phyloP scores from a whole-genome alignment of 2,113 vertebrate genomes.

The Prochilodus magdalenae region DNA sequence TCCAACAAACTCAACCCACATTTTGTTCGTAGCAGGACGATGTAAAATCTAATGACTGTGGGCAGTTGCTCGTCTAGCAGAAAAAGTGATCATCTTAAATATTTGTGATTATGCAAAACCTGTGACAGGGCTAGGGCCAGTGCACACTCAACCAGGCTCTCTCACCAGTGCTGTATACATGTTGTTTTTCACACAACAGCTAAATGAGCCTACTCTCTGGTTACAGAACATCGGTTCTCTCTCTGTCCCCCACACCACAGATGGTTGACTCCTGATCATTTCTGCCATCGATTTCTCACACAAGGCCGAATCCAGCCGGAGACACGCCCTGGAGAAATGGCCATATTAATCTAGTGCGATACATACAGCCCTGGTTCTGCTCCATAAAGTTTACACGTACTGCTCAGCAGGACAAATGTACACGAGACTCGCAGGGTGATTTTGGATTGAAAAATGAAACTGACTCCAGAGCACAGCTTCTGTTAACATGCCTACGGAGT shows the following conservation, averaged over 20 bases:
- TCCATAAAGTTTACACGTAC: conserved; percentile 33
- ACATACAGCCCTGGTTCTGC: conserved; percentile 42
- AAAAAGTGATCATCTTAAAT: no score
- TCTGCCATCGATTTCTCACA: conserved; percentile 63
- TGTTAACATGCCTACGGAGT: conserved; percentile 10
- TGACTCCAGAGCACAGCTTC: neutral
- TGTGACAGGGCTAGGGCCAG: no score
- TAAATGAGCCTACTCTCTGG: conserved; percentile 20
- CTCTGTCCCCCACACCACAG: conserved; percentile 53
- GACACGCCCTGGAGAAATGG: conserved; percentile 52
- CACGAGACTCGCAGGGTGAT: neutral
- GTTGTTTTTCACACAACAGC: conserved; percentile 20
- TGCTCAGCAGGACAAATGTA: conserved; percentile 12
- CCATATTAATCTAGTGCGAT: conserved; percentile 60
- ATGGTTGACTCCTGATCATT: conserved; percentile 66
- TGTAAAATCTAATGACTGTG: no score
- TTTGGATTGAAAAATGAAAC: conserved; percentile 19
- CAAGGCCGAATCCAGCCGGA: conserved; percentile 62
- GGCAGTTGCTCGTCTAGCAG: no score
- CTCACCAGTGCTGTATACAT: conserved; percentile 1
- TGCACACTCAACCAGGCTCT: neutral
- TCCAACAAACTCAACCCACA: no score
- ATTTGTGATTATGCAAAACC: no score
- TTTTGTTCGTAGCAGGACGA: no score
- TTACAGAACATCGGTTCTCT: conserved; percentile 30